Percentiles rank a stretch among this genome's conserved stretches.
phyloP scores from a whole-genome alignment of 2,797 vertebrate species.

The Vespertilio murinus region DNA sequence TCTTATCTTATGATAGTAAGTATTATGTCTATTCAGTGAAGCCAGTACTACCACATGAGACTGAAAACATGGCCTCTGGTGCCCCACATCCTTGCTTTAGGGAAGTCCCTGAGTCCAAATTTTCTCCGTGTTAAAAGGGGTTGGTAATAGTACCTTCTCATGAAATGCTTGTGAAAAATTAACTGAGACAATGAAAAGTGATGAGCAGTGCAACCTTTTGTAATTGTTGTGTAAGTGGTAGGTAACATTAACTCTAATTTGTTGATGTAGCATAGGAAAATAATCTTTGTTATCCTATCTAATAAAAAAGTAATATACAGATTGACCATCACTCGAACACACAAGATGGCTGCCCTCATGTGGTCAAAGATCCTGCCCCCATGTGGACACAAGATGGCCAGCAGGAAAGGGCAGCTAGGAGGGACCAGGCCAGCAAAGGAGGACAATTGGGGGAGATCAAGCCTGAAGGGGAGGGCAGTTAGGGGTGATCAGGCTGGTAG shows the following conservation, averaged over 20 bases:
- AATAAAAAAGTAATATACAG: too few species aligned
- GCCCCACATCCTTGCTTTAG: neutral
- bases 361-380: too few species aligned
- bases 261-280: neutral
- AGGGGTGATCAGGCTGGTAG: too few species aligned
- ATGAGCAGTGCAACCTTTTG: neutral
- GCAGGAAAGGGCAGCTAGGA: too few species aligned
- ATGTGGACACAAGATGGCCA: too few species aligned
- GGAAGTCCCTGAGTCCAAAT: neutral
- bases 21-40: neutral
- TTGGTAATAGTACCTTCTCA: neutral
- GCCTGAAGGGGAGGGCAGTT: too few species aligned
- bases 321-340: too few species aligned
- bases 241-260: neutral
- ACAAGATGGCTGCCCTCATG: too few species aligned
- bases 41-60: neutral
- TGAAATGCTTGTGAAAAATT: conserved; percentile 13
- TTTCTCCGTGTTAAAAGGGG: neutral
- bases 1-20: conserved; percentile 94
- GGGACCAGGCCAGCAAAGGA: too few species aligned
- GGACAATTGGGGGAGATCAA: too few species aligned
- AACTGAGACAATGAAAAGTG: neutral
- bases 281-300: neutral
- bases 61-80: neutral
- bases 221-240: neutral